Evolutionary conservation across 2,888 invertebrate species (phyloP).

Genomic region (Uropetala carovei): DNA sequence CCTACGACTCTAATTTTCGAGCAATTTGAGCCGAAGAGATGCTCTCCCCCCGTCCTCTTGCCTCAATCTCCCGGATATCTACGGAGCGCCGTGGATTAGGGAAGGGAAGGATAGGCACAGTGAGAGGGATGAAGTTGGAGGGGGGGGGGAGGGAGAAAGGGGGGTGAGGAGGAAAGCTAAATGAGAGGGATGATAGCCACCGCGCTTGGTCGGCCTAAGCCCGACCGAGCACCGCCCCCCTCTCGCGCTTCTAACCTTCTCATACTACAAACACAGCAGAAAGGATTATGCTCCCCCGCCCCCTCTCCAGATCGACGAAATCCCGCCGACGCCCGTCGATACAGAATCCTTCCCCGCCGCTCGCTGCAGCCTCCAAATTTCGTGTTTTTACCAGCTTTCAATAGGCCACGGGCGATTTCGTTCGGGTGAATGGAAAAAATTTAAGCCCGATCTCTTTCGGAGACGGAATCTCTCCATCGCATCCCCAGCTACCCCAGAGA

Average conservation of each 20-base stretch:
- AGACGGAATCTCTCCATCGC: slow-evolving; percentile 17
- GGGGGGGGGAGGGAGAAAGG: neutral
- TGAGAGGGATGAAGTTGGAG: neutral
- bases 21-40: slow-evolving; percentile 28
- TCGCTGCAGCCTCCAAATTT: neutral
- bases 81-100: slow-evolving; percentile 34
- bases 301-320: neutral
- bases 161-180: neutral
- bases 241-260: neutral
- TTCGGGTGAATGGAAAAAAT: neutral
- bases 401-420: slow-evolving; percentile 26
- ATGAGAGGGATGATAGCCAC: slow-evolving; percentile 54
- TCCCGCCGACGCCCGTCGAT: neutral
- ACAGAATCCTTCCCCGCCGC: neutral
- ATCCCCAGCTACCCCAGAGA: neutral
- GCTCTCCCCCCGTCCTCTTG: neutral
- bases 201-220: slow-evolving; percentile 44
- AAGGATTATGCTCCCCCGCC: neutral
- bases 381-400: slow-evolving; percentile 6
- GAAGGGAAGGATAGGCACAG: neutral
- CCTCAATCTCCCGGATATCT: slow-evolving; percentile 31
- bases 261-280: neutral
- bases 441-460: neutral
- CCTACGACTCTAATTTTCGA: slow-evolving; percentile 18
- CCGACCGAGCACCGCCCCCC: neutral